Percentiles rank a stretch among this genome's conserved stretches.
Evolutionary conservation across 2,888 invertebrate species (phyloP).

Genomic region (Aromia moschata): DNA sequence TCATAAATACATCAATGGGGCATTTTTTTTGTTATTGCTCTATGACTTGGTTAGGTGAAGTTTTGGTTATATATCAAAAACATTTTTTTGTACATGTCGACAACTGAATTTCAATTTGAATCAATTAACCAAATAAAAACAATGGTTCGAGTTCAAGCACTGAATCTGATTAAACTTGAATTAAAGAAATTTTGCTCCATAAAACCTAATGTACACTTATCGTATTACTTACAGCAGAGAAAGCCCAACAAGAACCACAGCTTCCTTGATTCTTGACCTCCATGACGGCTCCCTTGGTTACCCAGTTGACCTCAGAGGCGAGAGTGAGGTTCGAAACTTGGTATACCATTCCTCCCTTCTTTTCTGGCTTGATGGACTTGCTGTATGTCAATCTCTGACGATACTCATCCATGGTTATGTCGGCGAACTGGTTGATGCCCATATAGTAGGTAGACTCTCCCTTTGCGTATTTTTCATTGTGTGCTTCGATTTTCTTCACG

Average conservation of each 20-base stretch:
- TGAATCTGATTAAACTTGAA: no score
- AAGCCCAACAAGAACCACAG: slow-evolving; percentile 74
- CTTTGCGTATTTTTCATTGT: slow-evolving; percentile 6
- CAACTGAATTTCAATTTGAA: no score
- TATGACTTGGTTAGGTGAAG: no score
- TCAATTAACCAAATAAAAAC: no score
- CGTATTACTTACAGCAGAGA: slow-evolving; percentile 65
- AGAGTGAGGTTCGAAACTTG: slow-evolving; percentile 45
- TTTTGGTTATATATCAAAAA: no score
- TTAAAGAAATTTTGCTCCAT: no score
- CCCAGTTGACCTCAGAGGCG: slow-evolving; percentile 65
- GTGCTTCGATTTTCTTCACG: slow-evolving; percentile 1
- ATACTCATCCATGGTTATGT: neutral
- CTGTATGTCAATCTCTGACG: neutral
- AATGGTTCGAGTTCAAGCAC: no score
- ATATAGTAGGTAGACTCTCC: slow-evolving; percentile 6
- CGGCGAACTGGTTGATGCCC: slow-evolving; percentile 3
- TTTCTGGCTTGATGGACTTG: neutral
- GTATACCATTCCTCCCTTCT: neutral
- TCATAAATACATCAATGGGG: no score
- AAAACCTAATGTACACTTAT: no score
- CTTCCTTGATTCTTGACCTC: slow-evolving; percentile 66
- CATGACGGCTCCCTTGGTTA: slow-evolving; percentile 65
- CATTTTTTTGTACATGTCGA: no score
- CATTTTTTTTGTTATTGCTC: no score